Conservation (phyloP, 2,113 vertebrate genomes). For the Microcebus tavaratra region DNA sequence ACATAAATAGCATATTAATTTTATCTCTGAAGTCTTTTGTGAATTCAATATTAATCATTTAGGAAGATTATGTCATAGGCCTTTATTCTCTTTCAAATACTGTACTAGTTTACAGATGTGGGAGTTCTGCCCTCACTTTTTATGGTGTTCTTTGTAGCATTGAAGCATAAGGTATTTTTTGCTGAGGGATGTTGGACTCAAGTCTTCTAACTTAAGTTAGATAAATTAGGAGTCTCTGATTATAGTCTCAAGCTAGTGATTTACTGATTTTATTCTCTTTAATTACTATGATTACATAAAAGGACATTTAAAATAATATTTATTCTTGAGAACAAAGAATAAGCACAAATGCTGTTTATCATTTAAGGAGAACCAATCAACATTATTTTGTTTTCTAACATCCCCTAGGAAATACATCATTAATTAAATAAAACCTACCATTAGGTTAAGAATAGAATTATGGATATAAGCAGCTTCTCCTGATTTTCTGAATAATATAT, state of each 20-base stretch:
- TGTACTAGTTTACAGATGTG: background rate
- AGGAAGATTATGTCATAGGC: background rate
- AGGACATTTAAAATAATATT: background rate
- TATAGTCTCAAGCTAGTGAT: background rate
- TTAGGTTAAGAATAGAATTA: background rate
- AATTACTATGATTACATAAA: slow-evolving; percentile 20
- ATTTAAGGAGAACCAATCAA: background rate
- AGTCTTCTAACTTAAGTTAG: slow-evolving; percentile 2
- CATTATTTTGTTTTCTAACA: background rate
- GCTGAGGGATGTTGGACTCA: background rate
- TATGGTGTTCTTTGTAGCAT: background rate
- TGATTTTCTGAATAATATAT: background rate
- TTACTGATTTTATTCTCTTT: slow-evolving; percentile 27
- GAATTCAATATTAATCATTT: background rate
- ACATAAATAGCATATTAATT: background rate
- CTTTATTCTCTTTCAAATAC: background rate
- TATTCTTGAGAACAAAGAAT: slow-evolving; percentile 9
- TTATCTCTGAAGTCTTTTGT: background rate
- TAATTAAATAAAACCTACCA: background rate
- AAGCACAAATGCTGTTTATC: background rate
- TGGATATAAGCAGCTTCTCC: background rate
- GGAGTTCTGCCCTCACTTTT: background rate
- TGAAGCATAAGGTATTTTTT: background rate
- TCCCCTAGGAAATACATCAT: background rate
- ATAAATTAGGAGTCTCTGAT: background rate